Evolutionary conservation across 2,888 invertebrate genomes (phyloP).

Genomic region (Trachelus iudaicus): DNA sequence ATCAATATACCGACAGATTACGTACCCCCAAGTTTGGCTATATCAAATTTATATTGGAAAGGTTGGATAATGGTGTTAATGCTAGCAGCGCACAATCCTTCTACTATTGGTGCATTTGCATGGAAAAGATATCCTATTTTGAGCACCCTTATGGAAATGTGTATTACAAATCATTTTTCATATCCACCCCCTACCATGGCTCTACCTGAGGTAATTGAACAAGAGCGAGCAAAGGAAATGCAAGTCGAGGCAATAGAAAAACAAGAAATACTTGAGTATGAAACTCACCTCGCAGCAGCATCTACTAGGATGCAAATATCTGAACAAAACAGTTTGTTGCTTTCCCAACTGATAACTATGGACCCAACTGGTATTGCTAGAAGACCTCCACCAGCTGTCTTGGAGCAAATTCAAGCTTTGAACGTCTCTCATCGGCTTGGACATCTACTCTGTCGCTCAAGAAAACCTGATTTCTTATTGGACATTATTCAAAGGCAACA

Average conservation of each 20-base stretch:
- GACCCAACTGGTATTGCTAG: constrained; percentile 87
- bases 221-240: constrained; percentile 73
- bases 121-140: constrained; percentile 94
- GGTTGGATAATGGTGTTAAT: constrained; percentile 90
- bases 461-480: constrained; percentile 91
- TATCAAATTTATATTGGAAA: constrained; percentile 95
- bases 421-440: constrained; percentile 86
- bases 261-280: constrained; percentile 86
- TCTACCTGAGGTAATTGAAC: constrained; percentile 70
- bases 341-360: constrained; percentile 86
- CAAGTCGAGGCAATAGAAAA: constrained; percentile 79
- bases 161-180: constrained; percentile 87
- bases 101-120: constrained; percentile 84
- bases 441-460: constrained; percentile 86
- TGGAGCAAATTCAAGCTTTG: constrained; percentile 83
- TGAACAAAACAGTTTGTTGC: constrained; percentile 86
- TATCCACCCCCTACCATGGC: constrained; percentile 79
- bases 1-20: constrained; percentile 87
- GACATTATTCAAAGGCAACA: constrained; percentile 87
- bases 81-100: constrained; percentile 92
- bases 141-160: constrained; percentile 93
- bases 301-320: constrained; percentile 90
- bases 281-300: constrained; percentile 90
- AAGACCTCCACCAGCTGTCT: constrained; percentile 79
- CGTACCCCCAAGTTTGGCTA: constrained; percentile 88